These are phyloP conservation scores for Phodopus roborovskii DNA, from an alignment of 2,113 vertebrate genomes.

Conservation along the genomic window DNA sequence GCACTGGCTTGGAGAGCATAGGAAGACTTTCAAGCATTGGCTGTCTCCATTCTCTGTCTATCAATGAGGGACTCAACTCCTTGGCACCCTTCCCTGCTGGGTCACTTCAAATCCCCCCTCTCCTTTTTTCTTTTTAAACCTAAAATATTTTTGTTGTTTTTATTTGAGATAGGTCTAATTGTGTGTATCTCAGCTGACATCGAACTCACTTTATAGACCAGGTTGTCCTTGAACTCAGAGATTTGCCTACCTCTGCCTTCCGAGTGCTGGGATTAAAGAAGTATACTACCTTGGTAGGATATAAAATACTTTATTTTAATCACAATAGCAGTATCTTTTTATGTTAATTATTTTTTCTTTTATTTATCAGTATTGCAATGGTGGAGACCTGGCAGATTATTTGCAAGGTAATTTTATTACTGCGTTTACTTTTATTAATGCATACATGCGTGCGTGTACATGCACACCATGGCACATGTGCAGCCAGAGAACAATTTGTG, in stretches of 20 bases:
- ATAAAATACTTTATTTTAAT: not conserved
- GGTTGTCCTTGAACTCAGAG: not conserved
- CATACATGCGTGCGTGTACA: not conserved
- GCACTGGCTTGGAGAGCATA: not conserved
- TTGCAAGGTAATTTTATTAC: constrained; percentile 93
- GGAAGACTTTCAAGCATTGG: not conserved
- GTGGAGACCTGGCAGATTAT: constrained; percentile 98
- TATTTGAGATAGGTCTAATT: not conserved
- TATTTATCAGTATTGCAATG: constrained; percentile 95
- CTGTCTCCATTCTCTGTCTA: not conserved
- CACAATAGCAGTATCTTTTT: not conserved
- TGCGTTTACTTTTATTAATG: not conserved
- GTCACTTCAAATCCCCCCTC: not conserved
- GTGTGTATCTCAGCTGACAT: not conserved
- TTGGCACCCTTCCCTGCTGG: not conserved
- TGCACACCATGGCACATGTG: not conserved
- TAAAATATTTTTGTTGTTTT: not conserved
- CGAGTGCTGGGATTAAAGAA: not conserved
- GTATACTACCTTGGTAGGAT: not conserved
- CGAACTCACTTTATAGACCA: not conserved
- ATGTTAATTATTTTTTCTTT: constrained; percentile 78
- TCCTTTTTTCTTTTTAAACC: not conserved
- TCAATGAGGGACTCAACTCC: not conserved
- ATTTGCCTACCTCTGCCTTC: not conserved
- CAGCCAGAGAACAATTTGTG: not conserved